Evolutionary conservation across 2,888 invertebrate genomes (phyloP).

Genomic region (Microchrysa polita): DNA sequence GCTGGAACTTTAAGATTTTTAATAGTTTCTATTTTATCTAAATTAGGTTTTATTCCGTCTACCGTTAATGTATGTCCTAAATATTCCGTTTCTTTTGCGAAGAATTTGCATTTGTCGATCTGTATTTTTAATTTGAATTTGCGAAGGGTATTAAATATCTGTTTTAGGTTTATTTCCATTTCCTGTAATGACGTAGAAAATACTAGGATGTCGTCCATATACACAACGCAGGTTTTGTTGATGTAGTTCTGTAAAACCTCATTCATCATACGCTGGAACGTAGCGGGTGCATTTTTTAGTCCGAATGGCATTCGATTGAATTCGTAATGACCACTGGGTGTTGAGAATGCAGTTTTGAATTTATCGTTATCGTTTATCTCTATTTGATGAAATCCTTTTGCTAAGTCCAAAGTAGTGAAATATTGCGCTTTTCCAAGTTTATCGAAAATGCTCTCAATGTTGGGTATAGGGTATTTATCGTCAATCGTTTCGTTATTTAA

Average conservation of each 20-base stretch:
- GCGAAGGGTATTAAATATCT: background rate
- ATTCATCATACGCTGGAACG: slow-evolving; percentile 48
- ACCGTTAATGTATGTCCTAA: background rate
- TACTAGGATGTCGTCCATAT: slow-evolving; percentile 43
- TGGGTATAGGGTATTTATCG: slow-evolving; percentile 16
- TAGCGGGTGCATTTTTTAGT: slow-evolving; percentile 59
- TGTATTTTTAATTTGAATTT: slow-evolving; percentile 13
- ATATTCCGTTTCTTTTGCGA: slow-evolving; percentile 14
- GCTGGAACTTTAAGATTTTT: slow-evolving; percentile 4
- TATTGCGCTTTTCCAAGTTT: slow-evolving; percentile 43
- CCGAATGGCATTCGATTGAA: slow-evolving; percentile 58
- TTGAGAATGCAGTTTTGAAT: slow-evolving; percentile 55
- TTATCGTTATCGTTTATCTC: slow-evolving; percentile 42
- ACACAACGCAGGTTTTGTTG: slow-evolving; percentile 48
- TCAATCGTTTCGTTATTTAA: slow-evolving; percentile 14
- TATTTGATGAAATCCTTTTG: slow-evolving; percentile 39
- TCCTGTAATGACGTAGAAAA: slow-evolving; percentile 5
- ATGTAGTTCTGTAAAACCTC: slow-evolving; percentile 52
- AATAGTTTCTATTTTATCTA: slow-evolving; percentile 2
- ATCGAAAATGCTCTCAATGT: slow-evolving; percentile 41
- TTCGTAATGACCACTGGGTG: slow-evolving; percentile 52
- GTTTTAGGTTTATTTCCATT: background rate
- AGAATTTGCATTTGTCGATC: slow-evolving; percentile 21
- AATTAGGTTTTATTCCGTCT: slow-evolving; percentile 23
- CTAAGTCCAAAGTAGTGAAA: slow-evolving; percentile 20